These are phyloP conservation scores for Chanos chanos DNA, from an alignment of 2,797 vertebrate species.

Conservation along the genomic window DNA sequence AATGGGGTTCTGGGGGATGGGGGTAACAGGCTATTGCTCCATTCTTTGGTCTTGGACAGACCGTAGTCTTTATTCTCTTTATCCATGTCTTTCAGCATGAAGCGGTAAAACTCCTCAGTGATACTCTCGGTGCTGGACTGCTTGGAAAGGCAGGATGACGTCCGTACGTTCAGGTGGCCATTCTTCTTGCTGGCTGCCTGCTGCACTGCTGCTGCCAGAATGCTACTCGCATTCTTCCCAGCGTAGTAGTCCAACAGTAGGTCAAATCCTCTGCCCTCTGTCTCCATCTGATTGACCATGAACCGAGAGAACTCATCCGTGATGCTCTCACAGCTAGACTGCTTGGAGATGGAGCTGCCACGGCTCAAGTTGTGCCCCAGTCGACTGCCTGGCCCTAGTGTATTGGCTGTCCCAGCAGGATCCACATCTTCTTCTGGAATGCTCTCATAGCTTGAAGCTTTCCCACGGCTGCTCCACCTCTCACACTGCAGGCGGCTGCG, in stretches of 20 bases:
- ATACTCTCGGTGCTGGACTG: conserved; percentile 99
- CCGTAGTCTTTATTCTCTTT: conserved; percentile 83
- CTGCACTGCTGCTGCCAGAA: conserved; percentile 87
- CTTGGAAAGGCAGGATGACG: conserved; percentile 87
- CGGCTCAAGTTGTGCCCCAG: conserved; percentile 87
- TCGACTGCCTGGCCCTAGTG: conserved; percentile 74
- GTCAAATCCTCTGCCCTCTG: conserved; percentile 91
- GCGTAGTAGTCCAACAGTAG: conserved; percentile 95
- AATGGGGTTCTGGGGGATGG: conserved; percentile 78
- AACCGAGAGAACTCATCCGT: conserved; percentile 97
- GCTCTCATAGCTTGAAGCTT: conserved; percentile 93
- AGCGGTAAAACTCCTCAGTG: conserved; percentile 95
- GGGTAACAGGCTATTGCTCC: conserved; percentile 80
- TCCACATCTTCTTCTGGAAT: conserved; percentile 90
- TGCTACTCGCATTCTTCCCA: conserved; percentile 91
- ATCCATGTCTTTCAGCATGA: conserved; percentile 91
- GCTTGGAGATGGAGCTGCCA: conserved; percentile 96
- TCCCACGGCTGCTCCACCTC: conserved; percentile 84
- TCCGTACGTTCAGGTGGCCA: conserved; percentile 82
- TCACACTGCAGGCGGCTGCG: conserved; percentile 87
- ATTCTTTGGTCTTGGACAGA: conserved; percentile 81
- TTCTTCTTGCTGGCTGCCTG: conserved; percentile 86
- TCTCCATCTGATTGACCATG: conserved; percentile 99
- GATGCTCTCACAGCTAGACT: conserved; percentile 98
- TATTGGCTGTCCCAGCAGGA: conserved; percentile 71